These are phyloP conservation scores for Trichogramma evanescens DNA, from an alignment of 2,888 invertebrate species.

Conservation along the genomic window DNA sequence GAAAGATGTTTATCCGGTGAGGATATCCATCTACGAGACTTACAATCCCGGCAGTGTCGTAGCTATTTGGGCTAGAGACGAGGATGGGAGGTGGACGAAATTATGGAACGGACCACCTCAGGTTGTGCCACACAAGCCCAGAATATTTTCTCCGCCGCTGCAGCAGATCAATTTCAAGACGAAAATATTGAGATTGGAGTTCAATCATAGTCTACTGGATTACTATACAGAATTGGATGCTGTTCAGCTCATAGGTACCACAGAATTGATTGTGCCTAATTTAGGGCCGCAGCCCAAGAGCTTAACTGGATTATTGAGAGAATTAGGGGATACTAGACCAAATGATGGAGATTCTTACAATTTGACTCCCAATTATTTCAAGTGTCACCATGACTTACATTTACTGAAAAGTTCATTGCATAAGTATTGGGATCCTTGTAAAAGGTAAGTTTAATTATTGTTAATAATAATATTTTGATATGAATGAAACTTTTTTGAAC, in stretches of 20 bases:
- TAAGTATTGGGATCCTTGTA: conserved; percentile 38
- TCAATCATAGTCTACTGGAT: conserved; percentile 71
- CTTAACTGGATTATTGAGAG: conserved; percentile 37
- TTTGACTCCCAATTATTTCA: conserved; percentile 39
- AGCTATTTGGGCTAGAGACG: conserved; percentile 65
- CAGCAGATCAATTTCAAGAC: conserved; percentile 40
- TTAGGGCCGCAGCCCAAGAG: conserved; percentile 32
- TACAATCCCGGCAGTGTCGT: conserved; percentile 80
- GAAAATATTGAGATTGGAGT: conserved; percentile 69
- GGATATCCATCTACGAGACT: conserved; percentile 73
- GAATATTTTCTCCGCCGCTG: conserved; percentile 68
- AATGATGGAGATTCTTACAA: conserved; percentile 36
- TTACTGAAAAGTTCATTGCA: conserved; percentile 35
- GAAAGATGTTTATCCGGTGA: conserved; percentile 60
- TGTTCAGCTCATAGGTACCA: conserved; percentile 67
- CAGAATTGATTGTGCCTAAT: conserved; percentile 43
- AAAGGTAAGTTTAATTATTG: conserved; percentile 31
- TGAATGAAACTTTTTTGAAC: background rate
- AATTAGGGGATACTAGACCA: conserved; percentile 28
- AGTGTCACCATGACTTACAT: conserved; percentile 35
- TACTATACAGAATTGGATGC: conserved; percentile 88
- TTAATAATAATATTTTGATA: background rate
- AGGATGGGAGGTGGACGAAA: conserved; percentile 58
- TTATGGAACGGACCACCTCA: conserved; percentile 72
- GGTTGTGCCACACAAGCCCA: conserved; percentile 55